Evolutionary conservation across 2,888 invertebrate species (phyloP).

Genomic region (Brachyopa scutellaris): DNA sequence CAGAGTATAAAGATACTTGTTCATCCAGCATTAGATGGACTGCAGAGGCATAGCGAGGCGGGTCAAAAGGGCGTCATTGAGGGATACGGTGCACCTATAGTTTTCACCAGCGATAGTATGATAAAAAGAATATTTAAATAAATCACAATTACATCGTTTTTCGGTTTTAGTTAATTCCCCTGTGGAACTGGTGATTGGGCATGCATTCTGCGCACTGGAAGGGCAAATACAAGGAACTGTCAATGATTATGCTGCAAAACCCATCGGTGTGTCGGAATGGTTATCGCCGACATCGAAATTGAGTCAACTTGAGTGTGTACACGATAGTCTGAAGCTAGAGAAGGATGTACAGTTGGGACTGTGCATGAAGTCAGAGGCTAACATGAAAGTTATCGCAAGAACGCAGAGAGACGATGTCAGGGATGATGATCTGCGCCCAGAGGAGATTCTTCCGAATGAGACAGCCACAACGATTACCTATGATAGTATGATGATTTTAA

Average conservation of each 20-base stretch:
- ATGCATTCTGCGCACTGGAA: slow-evolving; percentile 91
- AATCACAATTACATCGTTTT: not conserved
- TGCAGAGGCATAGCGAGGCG: slow-evolving; percentile 82
- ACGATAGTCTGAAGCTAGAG: slow-evolving; percentile 95
- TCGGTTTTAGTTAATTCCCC: slow-evolving; percentile 89
- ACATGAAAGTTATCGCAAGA: slow-evolving; percentile 88
- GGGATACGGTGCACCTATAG: slow-evolving; percentile 86
- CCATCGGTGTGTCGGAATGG: slow-evolving; percentile 93
- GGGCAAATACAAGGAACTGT: slow-evolving; percentile 87
- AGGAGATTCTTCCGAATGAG: slow-evolving; percentile 91
- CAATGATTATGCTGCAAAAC: slow-evolving; percentile 86
- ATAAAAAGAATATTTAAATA: too few relatives aligned
- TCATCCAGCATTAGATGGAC: slow-evolving; percentile 83
- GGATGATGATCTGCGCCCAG: slow-evolving; percentile 88
- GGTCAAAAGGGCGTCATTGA: slow-evolving; percentile 77
- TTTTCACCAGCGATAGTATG: slow-evolving; percentile 97
- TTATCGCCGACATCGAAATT: slow-evolving; percentile 91
- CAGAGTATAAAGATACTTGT: slow-evolving; percentile 96
- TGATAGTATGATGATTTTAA: slow-evolving; percentile 91
- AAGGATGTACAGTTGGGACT: slow-evolving; percentile 90
- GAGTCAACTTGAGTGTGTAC: slow-evolving; percentile 95
- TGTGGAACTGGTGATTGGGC: slow-evolving; percentile 92
- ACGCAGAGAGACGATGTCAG: slow-evolving; percentile 91
- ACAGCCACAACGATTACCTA: slow-evolving; percentile 89
- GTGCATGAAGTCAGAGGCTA: slow-evolving; percentile 86